Base-by-base conservation (phyloP, 2,888 invertebrate genomes). In the Pristionchus japonicus region DNA sequence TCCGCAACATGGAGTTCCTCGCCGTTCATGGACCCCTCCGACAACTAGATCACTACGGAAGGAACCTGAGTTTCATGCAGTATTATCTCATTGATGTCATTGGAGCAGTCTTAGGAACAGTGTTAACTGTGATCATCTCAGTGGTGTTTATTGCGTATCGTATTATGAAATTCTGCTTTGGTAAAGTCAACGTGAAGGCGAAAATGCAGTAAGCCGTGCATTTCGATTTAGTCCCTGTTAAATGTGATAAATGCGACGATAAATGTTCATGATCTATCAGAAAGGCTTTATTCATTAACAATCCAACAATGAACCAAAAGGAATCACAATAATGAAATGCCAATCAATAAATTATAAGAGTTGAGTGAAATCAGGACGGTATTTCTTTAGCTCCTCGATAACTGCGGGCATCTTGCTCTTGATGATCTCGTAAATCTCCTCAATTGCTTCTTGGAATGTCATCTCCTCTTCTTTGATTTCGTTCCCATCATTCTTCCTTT, bases 1-100 rank as follows among this genome's bases (percentile, higher is more conserved):
- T 83, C 0, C 83, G 83, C 49, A 83, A 83, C 83, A 83, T 83
- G 83, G 83, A 83, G 37, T 83, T 83, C 83, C 57, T 83, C 83
- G 83, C 57, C 31, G 23, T 23, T 1, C 83, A 83, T 15, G 83
- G 83, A 15, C 83, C 83, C 37, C 83, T 83, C 11, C 52, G 57
- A 23, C 83, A 83, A 57, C 37, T 83, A 9, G 52, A 57, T 13
- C 83, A 83, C 37, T 57, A 83, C 57, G 83, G 83, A 37, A 0
- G 52, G 37, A 1, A 34, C 3, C 83, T 83, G 31, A 43, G n/a
- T 31, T 83, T 83, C 57, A 23, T 83, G 37, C 83, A 83, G 37
- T 83, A 83, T 57, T 83, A 83, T 31, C 37, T 37, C 52, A 83
- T 83, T 15, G 83, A 83, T 83, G 83, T 83, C 1, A 70, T 70